These are phyloP conservation scores for Emydura subglobosa DNA, from an alignment of 2,113 vertebrate species.

Conservation along the genomic window DNA sequence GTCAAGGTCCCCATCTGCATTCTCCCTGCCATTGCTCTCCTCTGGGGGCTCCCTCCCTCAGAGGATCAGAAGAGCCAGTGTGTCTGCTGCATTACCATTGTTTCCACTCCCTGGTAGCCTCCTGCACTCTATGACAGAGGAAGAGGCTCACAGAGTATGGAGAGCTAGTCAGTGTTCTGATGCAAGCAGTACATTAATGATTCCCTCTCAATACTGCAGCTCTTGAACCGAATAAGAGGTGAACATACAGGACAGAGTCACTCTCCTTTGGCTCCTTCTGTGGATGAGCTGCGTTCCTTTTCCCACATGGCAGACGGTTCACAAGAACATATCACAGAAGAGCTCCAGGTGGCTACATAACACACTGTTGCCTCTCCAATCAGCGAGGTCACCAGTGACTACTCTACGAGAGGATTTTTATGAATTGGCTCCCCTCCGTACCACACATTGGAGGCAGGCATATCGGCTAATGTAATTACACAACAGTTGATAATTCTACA, in stretches of 20 bases:
- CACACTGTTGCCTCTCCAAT: not conserved
- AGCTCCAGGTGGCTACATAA: accelerated
- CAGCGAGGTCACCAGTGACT: not conserved
- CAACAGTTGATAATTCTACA: slow-evolving; percentile 54
- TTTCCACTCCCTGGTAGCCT: slow-evolving; percentile 18
- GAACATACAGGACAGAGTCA: accelerated
- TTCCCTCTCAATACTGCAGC: slow-evolving; percentile 1
- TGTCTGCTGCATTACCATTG: slow-evolving; percentile 49
- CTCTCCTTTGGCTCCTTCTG: not conserved
- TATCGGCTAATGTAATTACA: not conserved
- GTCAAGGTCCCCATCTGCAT: slow-evolving; percentile 48
- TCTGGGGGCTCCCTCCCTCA: slow-evolving; percentile 54
- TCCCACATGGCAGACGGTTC: not conserved
- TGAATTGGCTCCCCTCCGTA: slow-evolving; percentile 35
- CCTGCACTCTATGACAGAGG: slow-evolving; percentile 1
- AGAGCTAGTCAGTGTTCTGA: not conserved
- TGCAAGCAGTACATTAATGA: not conserved
- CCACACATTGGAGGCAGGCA: slow-evolving; percentile 19
- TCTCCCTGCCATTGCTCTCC: slow-evolving; percentile 71
- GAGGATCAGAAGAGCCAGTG: slow-evolving; percentile 31
- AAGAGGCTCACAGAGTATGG: not conserved
- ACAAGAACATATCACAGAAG: accelerated
- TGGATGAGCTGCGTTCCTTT: accelerated
- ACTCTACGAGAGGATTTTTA: not conserved
- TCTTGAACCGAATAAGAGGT: not conserved